Evolutionary conservation across 2,113 vertebrate species (phyloP).

Genomic region (Hippocampus comes): DNA sequence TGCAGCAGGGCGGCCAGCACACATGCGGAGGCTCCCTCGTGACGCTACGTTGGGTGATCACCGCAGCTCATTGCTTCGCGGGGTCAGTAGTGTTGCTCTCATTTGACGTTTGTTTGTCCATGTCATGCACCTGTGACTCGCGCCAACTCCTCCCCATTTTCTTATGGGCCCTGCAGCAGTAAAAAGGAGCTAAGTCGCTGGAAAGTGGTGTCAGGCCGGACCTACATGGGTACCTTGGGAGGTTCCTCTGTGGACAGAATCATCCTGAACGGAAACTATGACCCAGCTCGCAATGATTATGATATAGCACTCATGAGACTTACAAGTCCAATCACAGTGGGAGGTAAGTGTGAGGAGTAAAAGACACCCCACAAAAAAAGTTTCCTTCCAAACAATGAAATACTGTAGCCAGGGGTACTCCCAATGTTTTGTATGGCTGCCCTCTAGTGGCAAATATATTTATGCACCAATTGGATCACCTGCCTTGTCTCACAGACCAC

Average conservation of each 20-base stretch:
- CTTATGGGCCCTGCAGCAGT: constrained; percentile 23
- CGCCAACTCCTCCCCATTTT: not conserved
- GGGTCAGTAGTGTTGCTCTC: constrained; percentile 35
- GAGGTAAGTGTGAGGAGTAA: constrained; percentile 66
- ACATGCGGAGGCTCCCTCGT: constrained; percentile 86
- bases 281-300: constrained; percentile 58
- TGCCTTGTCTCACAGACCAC: no score
- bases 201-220: constrained; percentile 72
- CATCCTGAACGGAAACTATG: constrained; percentile 63
- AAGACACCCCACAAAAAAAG: not conserved
- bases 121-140: not conserved
- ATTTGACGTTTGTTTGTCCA: not conserved
- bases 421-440: constrained; percentile 6
- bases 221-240: constrained; percentile 49
- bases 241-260: constrained; percentile 77
- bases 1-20: constrained; percentile 78
- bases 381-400: not conserved
- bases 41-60: constrained; percentile 73
- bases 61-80: constrained; percentile 82
- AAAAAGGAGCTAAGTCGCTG: constrained; percentile 70
- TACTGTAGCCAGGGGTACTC: not conserved
- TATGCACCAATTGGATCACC: not conserved
- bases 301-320: constrained; percentile 87
- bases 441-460: constrained; percentile 17
- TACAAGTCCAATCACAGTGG: constrained; percentile 64